These are phyloP conservation scores for Clanis bilineata DNA, from an alignment of 2,888 invertebrate species.

Conservation along the genomic window DNA sequence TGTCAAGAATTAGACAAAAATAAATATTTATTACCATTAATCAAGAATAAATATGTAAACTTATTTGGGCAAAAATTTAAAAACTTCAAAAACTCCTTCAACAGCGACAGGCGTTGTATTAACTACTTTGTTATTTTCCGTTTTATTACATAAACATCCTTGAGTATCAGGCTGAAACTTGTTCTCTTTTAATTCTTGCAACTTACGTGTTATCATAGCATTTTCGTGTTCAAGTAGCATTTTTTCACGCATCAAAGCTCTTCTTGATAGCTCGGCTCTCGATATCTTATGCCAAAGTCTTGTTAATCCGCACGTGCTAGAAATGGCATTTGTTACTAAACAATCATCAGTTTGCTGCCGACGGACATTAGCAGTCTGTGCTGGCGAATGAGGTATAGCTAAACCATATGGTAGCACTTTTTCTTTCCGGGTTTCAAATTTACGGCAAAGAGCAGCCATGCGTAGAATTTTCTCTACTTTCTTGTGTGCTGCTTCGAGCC, in stretches of 20 bases:
- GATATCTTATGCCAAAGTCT: constrained; percentile 70
- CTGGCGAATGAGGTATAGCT: constrained; percentile 46
- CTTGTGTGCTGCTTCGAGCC: constrained; percentile 59
- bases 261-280: constrained; percentile 63
- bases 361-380: constrained; percentile 40
- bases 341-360: constrained; percentile 55
- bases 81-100: constrained; percentile 54
- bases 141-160: constrained; percentile 47
- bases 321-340: constrained; percentile 55
- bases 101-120: constrained; percentile 46
- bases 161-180: constrained; percentile 38
- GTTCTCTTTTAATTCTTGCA: constrained; percentile 44
- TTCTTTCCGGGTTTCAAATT: constrained; percentile 81
- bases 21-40: neutral
- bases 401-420: constrained; percentile 69
- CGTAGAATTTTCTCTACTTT: constrained; percentile 79
- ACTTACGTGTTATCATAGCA: constrained; percentile 40
- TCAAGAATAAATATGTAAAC: neutral
- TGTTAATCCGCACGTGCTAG: constrained; percentile 59
- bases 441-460: constrained; percentile 77
- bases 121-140: constrained; percentile 29
- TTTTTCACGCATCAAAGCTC: constrained; percentile 66
- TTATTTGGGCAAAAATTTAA: constrained; percentile 40
- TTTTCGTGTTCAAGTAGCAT: constrained; percentile 61
- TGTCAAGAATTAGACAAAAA: neutral